Evolutionary conservation across 2,888 invertebrate species (phyloP), one percentile per base, ranked within the genome.

Genomic region (Andrena praecox): DNA sequence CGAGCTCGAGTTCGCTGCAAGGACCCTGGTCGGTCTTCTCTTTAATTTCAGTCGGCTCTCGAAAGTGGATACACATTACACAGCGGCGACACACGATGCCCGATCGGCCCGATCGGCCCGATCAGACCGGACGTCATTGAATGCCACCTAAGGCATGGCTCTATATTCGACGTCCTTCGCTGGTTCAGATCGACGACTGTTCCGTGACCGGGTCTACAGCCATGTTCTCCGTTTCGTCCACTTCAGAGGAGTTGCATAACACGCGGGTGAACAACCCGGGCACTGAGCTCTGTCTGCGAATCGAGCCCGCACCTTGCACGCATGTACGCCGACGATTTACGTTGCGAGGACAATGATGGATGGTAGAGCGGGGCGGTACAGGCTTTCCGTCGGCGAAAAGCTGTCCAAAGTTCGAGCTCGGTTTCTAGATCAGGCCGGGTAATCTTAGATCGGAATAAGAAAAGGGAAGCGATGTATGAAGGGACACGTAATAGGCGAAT

Each of bases 151-250:
- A 74, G 54, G 66, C 35, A 77, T 42, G 54, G n/a, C 29, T 70
- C 52, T 84, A n/a, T 20, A 29, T 67, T 73, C 59, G 62, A 8
- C 70, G 77, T 71, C 83, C 83, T 87, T 87, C 83, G 33, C 62
- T n/a, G 33, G 16, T 50, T 62, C 67, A 31, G 63, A 84, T 77
- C 35, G 69, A 66, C 71, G 52, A 79, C 27, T 74, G 64, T 83
- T 85, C 80, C 83, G 80, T 81, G 81, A 85, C 69, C 67, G 62
- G 42, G 60, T 20, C 62, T 62, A 24, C 33, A 52, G 35, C 29
- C 29, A 54, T 52, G 74, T 75, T 68, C 66, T 35, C 35, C 50
- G 50, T 81, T 79, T 68, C 50, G 31, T 29, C 63, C 48, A 62
- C 31, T 83, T 54, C 67, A 62, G 33, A 5, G 33, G 20, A 69